These are phyloP conservation scores for Tichodroma muraria DNA, from an alignment of 2,113 vertebrate species.

Conservation along the genomic window DNA sequence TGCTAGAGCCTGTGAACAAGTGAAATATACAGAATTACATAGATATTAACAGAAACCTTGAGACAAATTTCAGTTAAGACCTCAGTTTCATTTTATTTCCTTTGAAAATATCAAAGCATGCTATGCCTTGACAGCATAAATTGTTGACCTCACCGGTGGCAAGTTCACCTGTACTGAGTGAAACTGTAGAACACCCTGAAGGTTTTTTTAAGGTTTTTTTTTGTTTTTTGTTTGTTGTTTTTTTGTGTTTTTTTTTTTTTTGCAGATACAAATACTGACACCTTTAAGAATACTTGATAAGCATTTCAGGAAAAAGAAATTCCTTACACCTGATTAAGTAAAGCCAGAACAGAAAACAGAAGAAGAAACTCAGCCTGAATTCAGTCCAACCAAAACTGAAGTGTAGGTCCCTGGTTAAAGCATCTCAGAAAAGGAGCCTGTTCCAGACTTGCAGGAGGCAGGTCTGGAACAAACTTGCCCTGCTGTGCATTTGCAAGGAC, in stretches of 20 bases:
- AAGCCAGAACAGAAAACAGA: neutral
- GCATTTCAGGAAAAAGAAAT: slow-evolving; percentile 48
- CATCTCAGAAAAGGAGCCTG: neutral
- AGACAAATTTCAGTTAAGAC: slow-evolving; percentile 53
- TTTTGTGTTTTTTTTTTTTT: neutral
- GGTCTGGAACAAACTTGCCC: neutral
- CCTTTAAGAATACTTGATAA: neutral
- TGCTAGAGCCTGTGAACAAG: neutral
- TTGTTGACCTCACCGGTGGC: slow-evolving; percentile 55
- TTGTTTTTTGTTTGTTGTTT: neutral
- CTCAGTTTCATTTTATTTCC: slow-evolving; percentile 39
- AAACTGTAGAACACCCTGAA: slow-evolving; percentile 49
- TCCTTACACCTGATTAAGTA: slow-evolving; percentile 10
- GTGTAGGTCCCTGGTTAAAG: slow-evolving; percentile 14
- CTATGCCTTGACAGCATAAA: slow-evolving; percentile 47
- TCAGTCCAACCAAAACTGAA: neutral
- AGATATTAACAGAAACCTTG: slow-evolving; percentile 25
- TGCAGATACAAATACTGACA: slow-evolving; percentile 32
- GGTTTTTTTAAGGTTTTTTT: slow-evolving; percentile 21
- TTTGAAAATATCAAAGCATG: slow-evolving; percentile 55
- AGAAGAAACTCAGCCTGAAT: neutral
- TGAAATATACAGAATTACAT: slow-evolving; percentile 41
- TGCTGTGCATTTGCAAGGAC: slow-evolving; percentile 36
- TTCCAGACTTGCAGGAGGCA: slow-evolving; percentile 26
- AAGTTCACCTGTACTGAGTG: slow-evolving; percentile 6